Conservation (phyloP, 2,113 vertebrate genomes). For the Rhinolophus ferrumequinum region DNA sequence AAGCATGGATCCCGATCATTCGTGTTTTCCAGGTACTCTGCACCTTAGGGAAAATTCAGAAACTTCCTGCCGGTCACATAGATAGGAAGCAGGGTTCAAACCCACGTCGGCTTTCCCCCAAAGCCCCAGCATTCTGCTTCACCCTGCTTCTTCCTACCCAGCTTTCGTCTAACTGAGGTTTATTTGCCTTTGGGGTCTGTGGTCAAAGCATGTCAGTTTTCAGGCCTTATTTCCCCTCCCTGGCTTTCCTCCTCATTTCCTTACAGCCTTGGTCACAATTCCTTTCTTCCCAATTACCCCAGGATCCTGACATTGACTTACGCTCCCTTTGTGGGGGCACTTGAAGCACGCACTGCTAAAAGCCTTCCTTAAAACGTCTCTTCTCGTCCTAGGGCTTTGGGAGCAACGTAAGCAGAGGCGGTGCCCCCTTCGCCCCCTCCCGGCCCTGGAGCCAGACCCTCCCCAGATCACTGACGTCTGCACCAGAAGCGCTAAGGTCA, state of each 20-base stretch:
- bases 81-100: background rate
- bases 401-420: constrained; percentile 41
- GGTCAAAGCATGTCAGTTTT: background rate
- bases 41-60: background rate
- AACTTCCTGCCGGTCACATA: background rate
- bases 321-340: background rate
- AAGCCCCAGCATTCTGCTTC: background rate
- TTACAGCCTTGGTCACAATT: background rate
- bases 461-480: constrained; percentile 46
- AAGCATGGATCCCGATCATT: background rate
- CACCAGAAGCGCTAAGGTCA: constrained; percentile 54
- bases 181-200: background rate
- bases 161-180: background rate
- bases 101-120: background rate
- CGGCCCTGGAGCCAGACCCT: background rate
- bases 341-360: background rate
- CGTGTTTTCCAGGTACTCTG: background rate
- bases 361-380: background rate
- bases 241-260: background rate
- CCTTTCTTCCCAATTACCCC: background rate
- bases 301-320: background rate
- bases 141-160: fast-evolving
- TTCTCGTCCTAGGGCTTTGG: background rate
- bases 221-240: background rate
- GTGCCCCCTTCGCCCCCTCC: background rate